A percentile compares a stretch with the other conserved stretches of the same genome.
These are phyloP conservation scores for Phorcus lineatus DNA, from an alignment of 2,888 invertebrate genomes.

Conservation along the genomic window DNA sequence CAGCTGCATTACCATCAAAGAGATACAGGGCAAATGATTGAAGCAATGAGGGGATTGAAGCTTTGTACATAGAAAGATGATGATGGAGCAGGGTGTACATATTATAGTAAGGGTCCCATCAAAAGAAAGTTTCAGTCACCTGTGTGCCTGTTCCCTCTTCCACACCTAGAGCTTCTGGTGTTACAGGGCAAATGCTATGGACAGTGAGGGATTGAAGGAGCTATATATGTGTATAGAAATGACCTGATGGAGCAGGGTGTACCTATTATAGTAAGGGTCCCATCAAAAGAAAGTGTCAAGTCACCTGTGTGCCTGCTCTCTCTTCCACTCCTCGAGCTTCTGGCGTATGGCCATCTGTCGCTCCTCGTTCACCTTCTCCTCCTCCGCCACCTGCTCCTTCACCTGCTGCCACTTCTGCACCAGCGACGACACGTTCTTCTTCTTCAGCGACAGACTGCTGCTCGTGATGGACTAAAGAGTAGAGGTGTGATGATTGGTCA, in stretches of 20 bases:
- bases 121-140: neutral
- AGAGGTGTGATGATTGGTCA: neutral
- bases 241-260: no score
- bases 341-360: constrained; percentile 62
- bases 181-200: no score
- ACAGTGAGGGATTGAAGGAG: neutral
- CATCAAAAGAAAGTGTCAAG: no score
- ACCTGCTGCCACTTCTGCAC: constrained; percentile 86
- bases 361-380: constrained; percentile 61
- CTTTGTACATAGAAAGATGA: no score
- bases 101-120: no score
- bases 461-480: constrained; percentile 47
- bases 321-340: constrained; percentile 58
- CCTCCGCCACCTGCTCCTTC: constrained; percentile 78
- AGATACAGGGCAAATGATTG: no score
- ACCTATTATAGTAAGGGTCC: no score
- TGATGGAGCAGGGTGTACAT: no score
- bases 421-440: constrained; percentile 82
- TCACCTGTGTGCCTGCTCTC: constrained; percentile 18
- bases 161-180: constrained; percentile 58
- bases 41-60: no score
- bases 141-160: constrained; percentile 34
- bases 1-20: no score
- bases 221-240: no score
- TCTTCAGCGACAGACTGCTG: constrained; percentile 80